These are phyloP conservation scores for Datnioides undecimradiatus DNA, from an alignment of 2,113 vertebrate species.

Conservation along the genomic window DNA sequence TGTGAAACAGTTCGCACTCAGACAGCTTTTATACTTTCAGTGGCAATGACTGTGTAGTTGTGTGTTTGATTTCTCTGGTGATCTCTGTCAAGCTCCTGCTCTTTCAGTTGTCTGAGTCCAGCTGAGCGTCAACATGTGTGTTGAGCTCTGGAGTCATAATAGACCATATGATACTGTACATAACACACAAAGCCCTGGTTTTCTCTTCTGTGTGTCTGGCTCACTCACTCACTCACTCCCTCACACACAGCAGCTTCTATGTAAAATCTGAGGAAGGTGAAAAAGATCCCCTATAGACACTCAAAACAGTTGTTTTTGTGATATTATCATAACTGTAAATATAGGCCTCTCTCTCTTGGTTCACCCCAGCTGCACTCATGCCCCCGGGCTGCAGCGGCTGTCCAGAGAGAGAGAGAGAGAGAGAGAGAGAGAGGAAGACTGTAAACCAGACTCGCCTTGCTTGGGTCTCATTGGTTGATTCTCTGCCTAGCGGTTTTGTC, in stretches of 20 bases:
- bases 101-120: background rate
- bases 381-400: slow-evolving; percentile 62
- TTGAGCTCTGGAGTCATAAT: slow-evolving; percentile 22
- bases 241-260: slow-evolving; percentile 3
- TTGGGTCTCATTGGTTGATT: slow-evolving; percentile 74
- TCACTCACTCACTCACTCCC: too few species aligned
- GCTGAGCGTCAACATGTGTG: slow-evolving; percentile 16
- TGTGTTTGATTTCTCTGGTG: background rate
- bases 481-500: slow-evolving; percentile 77
- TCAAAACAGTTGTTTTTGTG: slow-evolving; percentile 32
- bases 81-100: background rate
- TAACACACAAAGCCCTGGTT: slow-evolving; percentile 8
- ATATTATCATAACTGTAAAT: slow-evolving; percentile 54
- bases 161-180: slow-evolving; percentile 32
- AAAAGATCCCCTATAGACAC: slow-evolving; percentile 1
- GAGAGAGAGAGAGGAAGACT: slow-evolving; percentile 50
- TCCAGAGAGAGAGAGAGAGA: slow-evolving; percentile 55
- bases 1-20: background rate
- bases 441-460: slow-evolving; percentile 70
- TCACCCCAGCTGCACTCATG: slow-evolving; percentile 77
- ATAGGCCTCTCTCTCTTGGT: slow-evolving; percentile 32
- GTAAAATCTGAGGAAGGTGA: background rate
- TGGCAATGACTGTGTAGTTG: background rate
- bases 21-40: background rate
- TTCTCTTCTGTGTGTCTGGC: slow-evolving; percentile 6